Conservation (phyloP, 2,888 invertebrate species). For the Rosalia funebris region DNA sequence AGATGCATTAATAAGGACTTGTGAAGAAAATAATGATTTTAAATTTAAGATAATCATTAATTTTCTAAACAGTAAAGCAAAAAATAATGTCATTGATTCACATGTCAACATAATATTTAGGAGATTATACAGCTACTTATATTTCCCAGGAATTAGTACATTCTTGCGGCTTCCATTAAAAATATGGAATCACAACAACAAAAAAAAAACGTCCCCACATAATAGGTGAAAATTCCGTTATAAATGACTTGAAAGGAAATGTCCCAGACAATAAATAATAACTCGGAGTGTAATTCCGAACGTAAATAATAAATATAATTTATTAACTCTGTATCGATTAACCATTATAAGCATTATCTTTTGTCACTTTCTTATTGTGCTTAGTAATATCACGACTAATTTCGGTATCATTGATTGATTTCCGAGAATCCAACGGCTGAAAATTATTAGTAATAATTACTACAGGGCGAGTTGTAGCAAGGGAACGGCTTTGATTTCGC, state of each 20-base stretch:
- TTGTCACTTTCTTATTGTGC: conserved; percentile 52
- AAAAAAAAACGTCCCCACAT: conserved; percentile 22
- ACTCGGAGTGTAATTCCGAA: conserved; percentile 32
- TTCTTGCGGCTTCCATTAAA: conserved; percentile 14
- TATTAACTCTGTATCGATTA: conserved; percentile 53
- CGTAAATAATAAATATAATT: conserved; percentile 45
- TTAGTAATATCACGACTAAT: conserved; percentile 46
- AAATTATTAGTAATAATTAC: conserved; percentile 18
- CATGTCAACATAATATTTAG: too few relatives aligned
- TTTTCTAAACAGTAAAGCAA: too few relatives aligned
- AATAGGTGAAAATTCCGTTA: conserved; percentile 35
- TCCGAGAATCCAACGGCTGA: conserved; percentile 22
- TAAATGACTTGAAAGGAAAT: conserved; percentile 36
- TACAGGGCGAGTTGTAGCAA: neutral
- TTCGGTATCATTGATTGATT: conserved; percentile 40
- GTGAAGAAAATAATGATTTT: too few relatives aligned
- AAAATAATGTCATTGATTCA: too few relatives aligned
- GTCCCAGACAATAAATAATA: conserved; percentile 35
- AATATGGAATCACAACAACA: conserved; percentile 28
- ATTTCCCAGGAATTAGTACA: neutral
- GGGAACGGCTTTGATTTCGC: too few relatives aligned
- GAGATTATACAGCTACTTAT: too few relatives aligned
- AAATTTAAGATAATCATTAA: too few relatives aligned
- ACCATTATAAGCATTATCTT: conserved; percentile 52
- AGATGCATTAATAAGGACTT: too few relatives aligned